Evolutionary conservation across 2,888 invertebrate genomes (phyloP).

Genomic region (Craniophora ligustri): DNA sequence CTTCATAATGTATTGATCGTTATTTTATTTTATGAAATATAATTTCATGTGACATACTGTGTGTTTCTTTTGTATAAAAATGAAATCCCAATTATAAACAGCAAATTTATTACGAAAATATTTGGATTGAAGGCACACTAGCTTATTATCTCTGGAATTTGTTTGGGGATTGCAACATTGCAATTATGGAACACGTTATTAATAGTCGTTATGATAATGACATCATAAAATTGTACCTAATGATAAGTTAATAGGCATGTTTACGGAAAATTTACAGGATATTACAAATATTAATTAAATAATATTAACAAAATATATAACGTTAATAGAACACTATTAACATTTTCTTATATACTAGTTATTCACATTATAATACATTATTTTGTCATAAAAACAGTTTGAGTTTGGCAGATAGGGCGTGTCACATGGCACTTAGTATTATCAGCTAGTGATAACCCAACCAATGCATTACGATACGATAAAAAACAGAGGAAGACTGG

Average conservation of each 20-base stretch:
- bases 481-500: slow-evolving; percentile 80
- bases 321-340: slow-evolving; percentile 39
- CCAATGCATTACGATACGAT: slow-evolving; percentile 84
- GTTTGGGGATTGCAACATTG: slow-evolving; percentile 30
- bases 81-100: slow-evolving; percentile 53
- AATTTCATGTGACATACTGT: slow-evolving; percentile 16
- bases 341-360: slow-evolving; percentile 39
- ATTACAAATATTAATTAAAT: slow-evolving; percentile 27
- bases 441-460: slow-evolving; percentile 85
- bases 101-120: slow-evolving; percentile 65
- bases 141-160: slow-evolving; percentile 37
- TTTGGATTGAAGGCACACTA: slow-evolving; percentile 57
- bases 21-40: slow-evolving; percentile 32
- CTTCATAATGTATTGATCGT: slow-evolving; percentile 18
- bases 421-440: slow-evolving; percentile 84
- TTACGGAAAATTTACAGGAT: slow-evolving; percentile 52
- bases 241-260: slow-evolving; percentile 33
- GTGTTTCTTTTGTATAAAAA: slow-evolving; percentile 24
- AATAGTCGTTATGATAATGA: slow-evolving; percentile 38
- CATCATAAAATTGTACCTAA: slow-evolving; percentile 46
- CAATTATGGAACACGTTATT: slow-evolving; percentile 34
- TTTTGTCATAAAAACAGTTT: slow-evolving; percentile 56
- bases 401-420: slow-evolving; percentile 81
- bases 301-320: slow-evolving; percentile 41
- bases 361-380: slow-evolving; percentile 33